Conservation (phyloP, 2,113 vertebrate species). For the Cathartes aura region DNA sequence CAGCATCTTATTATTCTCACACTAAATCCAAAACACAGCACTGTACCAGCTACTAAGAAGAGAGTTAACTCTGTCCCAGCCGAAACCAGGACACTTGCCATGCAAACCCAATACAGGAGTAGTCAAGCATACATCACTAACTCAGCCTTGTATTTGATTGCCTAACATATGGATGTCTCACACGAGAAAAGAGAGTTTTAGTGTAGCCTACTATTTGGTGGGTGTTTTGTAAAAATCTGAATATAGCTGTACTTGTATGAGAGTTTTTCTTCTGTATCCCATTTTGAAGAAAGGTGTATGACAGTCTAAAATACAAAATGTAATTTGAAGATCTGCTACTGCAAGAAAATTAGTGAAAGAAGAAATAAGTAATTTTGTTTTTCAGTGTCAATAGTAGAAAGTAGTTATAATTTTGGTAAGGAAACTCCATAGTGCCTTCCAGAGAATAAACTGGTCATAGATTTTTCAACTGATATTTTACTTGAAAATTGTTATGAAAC, state of each 20-base stretch:
- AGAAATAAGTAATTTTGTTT: not conserved
- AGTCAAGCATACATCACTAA: not conserved
- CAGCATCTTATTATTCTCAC: no score
- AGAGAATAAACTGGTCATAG: not conserved
- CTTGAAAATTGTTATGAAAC: not conserved
- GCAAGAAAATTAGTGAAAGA: not conserved
- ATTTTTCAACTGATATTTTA: not conserved
- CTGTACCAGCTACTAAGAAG: no score
- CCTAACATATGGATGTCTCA: not conserved
- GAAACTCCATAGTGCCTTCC: not conserved
- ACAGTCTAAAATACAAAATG: not conserved
- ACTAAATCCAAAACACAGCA: no score
- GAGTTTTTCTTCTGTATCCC: not conserved
- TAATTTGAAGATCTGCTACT: not conserved
- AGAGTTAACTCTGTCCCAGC: no score
- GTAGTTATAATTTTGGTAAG: not conserved
- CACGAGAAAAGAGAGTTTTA: not conserved
- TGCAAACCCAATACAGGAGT: not conserved
- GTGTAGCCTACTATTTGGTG: not conserved
- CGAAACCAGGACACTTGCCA: no score
- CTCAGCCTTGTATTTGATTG: not conserved
- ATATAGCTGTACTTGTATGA: rapidly evolving
- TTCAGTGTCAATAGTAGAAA: not conserved
- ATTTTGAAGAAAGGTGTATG: not conserved
- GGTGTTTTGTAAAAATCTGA: not conserved